A percentile compares a stretch with the other conserved stretches of the same genome.
Evolutionary conservation across 2,888 invertebrate species (phyloP).

Genomic region (Ommatoiulus sabulosus): DNA sequence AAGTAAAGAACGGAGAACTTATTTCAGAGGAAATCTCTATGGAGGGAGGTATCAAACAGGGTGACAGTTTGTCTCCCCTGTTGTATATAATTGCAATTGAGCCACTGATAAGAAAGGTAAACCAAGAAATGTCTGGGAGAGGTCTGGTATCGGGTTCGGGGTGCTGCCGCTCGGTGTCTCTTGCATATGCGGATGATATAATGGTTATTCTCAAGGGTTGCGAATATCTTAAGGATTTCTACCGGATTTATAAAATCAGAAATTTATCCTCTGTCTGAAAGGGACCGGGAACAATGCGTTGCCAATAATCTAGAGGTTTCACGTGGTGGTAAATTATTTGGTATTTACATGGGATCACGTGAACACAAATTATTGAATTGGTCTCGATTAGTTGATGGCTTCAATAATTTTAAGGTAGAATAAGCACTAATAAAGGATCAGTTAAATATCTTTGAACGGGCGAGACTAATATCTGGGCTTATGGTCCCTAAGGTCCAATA

Average conservation of each 20-base stretch:
- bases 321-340: neutral
- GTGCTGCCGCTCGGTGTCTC: neutral
- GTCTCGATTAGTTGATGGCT: neutral
- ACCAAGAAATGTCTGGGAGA: neutral
- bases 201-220: neutral
- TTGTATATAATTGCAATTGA: neutral
- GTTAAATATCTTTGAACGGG: neutral
- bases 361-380: neutral
- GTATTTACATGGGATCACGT: neutral
- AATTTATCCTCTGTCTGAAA: neutral
- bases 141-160: no score
- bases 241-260: no score
- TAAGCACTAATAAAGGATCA: neutral
- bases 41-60: neutral
- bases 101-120: neutral
- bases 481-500: neutral
- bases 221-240: neutral
- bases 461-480: neutral
- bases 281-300: neutral
- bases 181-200: neutral
- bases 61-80: neutral
- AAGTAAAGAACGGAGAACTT: neutral
- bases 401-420: neutral
- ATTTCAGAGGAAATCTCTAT: neutral
- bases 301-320: neutral